Base-by-base conservation (phyloP, 2,797 vertebrate species). In the Catamblyrhynchus diadema region DNA sequence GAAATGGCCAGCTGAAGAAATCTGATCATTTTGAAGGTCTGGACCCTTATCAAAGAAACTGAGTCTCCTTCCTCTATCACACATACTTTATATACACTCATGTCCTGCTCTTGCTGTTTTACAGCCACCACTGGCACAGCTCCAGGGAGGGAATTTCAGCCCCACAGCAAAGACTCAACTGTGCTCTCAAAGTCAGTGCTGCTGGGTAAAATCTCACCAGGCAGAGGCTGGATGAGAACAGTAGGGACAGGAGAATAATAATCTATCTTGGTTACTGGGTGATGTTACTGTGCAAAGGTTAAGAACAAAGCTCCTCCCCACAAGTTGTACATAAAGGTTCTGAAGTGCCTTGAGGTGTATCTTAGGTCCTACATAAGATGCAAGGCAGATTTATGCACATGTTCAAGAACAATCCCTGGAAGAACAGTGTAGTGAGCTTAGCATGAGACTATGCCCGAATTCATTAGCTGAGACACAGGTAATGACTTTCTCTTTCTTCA, bases 1-100 rank as follows among this genome's bases (percentile, higher is more conserved):
- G 59, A 86, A 86, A 92, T 10, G 70, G 35, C 50, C 86, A 86
- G n/a, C 61, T 92, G 66, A 81, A 88, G 81, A 94, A 90, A 90
- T 65, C 33, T 42, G 61, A 94, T 88, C 30, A 42, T 78, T 64
- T 8, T 86, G 88, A 90, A 71, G 65, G 39, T 35, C 8, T 95
- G 73, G 83, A 88, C 27, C 8, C 21, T 71, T 56, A 71, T 33
- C 72, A 94, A 94, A 66, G 42, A 53, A 51, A n/a, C 2, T 39
- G 37, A 90, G 59, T 71, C 64, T 89, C 57, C 56, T 70, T 89
- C 84, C 60, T 87, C 30, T 78, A 37, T 42, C 75, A 60, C 4
- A 45, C n/a, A 45, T 53, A 71, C n/a, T 13, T 83, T 66, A 56
- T 66, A 56, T 22, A 64, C 17, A 56, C 37, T 70, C 47, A 20